Conservation (phyloP, 2,888 invertebrate species). For the Dysmachus trigonus region DNA sequence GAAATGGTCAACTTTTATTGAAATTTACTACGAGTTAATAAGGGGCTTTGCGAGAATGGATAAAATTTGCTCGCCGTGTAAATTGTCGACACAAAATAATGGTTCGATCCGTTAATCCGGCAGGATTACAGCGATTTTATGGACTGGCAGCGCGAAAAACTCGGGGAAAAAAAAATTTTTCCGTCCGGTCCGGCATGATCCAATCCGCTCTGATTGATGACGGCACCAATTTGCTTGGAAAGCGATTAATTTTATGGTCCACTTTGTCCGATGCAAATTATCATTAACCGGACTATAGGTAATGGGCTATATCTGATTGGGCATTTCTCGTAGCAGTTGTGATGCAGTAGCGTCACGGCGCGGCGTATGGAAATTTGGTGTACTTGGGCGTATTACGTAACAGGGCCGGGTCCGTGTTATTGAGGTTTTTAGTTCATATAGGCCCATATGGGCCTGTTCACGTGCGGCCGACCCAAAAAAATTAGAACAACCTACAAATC, state of each 20-base stretch:
- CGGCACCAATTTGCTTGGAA: slow-evolving; percentile 36
- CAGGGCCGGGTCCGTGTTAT: slow-evolving; percentile 6
- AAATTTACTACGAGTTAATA: slow-evolving; percentile 35
- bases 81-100: slow-evolving; percentile 37
- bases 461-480: slow-evolving; percentile 16
- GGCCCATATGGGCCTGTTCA: not conserved
- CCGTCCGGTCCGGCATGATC: not conserved
- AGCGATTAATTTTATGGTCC: slow-evolving; percentile 43
- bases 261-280: slow-evolving; percentile 29
- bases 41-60: slow-evolving; percentile 17
- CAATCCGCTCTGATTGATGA: slow-evolving; percentile 34
- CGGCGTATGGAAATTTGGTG: not conserved
- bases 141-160: not conserved
- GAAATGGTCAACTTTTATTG: slow-evolving; percentile 19
- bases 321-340: not conserved
- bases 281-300: slow-evolving; percentile 24
- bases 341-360: not conserved
- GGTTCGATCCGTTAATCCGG: slow-evolving; percentile 28
- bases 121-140: slow-evolving; percentile 31
- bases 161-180: not conserved
- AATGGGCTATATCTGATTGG: slow-evolving; percentile 15
- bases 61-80: slow-evolving; percentile 29
- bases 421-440: slow-evolving; percentile 13
- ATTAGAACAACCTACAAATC: slow-evolving; percentile 28
- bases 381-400: not conserved